Evolutionary conservation across 1,140 invertebrate species (phyloP).

Genomic region (Trichomalopsis sarcophagae): DNA sequence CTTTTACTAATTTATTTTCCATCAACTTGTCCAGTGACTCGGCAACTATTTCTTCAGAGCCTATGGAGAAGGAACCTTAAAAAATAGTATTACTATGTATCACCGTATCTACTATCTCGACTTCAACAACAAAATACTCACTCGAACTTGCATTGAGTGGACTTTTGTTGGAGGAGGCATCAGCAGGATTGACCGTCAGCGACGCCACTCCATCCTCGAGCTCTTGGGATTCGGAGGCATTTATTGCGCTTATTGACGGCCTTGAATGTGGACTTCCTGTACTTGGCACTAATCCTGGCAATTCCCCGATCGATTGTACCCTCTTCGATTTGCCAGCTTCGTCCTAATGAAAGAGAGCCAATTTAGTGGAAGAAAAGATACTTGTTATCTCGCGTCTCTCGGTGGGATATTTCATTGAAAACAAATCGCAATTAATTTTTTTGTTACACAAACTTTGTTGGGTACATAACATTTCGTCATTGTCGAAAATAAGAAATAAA

Average conservation of each 20-base stretch:
- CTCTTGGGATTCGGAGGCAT: slow-evolving; percentile 66
- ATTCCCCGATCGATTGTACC: slow-evolving; percentile 67
- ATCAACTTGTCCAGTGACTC: slow-evolving; percentile 88
- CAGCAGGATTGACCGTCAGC: slow-evolving; percentile 56
- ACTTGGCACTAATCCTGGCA: slow-evolving; percentile 56
- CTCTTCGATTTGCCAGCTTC: slow-evolving; percentile 66
- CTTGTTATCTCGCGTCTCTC: not conserved
- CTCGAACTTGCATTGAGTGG: slow-evolving; percentile 65
- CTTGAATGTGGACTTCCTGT: slow-evolving; percentile 66
- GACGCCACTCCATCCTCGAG: slow-evolving; percentile 62
- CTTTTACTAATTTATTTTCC: slow-evolving; percentile 87
- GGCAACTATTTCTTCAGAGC: slow-evolving; percentile 79
- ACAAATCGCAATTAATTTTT: slow-evolving; percentile 18
- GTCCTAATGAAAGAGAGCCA: slow-evolving; percentile 53
- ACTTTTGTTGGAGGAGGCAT: slow-evolving; percentile 67
- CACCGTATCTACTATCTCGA: not conserved
- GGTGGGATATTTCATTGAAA: slow-evolving; percentile 39
- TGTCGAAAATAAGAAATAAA: not conserved
- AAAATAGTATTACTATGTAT: slow-evolving; percentile 12
- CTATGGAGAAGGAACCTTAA: slow-evolving; percentile 56
- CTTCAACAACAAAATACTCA: slow-evolving; percentile 55
- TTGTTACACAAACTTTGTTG: not conserved
- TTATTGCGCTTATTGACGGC: slow-evolving; percentile 66
- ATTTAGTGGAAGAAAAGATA: not conserved
- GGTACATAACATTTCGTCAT: not conserved